Base-by-base conservation (phyloP, 37 sponge, comb jelly and placozoan species). In the Axinella damicornis region DNA sequence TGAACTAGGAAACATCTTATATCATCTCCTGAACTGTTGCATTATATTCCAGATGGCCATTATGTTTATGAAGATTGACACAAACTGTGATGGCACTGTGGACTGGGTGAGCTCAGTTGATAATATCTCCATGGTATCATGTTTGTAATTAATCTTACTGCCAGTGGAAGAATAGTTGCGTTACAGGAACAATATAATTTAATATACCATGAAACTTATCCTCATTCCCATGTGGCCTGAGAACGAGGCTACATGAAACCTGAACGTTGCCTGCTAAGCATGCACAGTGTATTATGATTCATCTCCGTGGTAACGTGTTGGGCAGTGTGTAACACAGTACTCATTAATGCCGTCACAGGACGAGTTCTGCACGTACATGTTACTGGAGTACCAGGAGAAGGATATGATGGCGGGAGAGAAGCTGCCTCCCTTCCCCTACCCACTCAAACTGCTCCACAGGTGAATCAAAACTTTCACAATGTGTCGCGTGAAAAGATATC, bases 301-400 rank as follows among this genome's bases (percentile, higher is more conserved):
- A 61, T 6, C 62, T 14, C 14, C 5, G n/a, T 22, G 62, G 4
- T 22, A 27, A 2, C 62, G 5, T 14, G n/a, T 2, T 19, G 5
- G 2, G 27, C 27, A 25, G 4, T 5, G 14, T 22, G 25, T 61
- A 25, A 22, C 62, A 22, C 62, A 27, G 62, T 25, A 5, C 12
- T 14, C 4, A 4, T 14, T 67, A 34, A 27, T 67, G 68, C 11
- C 9, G 9, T 9, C 58, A 33, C 74, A 92, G 94, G 93, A 98
- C 75, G 94, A 98, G 77, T 98, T 98, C 68, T 98, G 98, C 69
- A 95, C 95, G n/a, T 95, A 93, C 85, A 94, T 98, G 95, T 59
- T 98, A 33, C 75, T 94, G 32, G 94, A 93, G 73, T 98, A 95
- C 71, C 93, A 98, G 82, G 98, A 98, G 78, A 87, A 85, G 69